Base-by-base conservation (phyloP, 2,888 invertebrate species). In the Tyria jacobaeae region DNA sequence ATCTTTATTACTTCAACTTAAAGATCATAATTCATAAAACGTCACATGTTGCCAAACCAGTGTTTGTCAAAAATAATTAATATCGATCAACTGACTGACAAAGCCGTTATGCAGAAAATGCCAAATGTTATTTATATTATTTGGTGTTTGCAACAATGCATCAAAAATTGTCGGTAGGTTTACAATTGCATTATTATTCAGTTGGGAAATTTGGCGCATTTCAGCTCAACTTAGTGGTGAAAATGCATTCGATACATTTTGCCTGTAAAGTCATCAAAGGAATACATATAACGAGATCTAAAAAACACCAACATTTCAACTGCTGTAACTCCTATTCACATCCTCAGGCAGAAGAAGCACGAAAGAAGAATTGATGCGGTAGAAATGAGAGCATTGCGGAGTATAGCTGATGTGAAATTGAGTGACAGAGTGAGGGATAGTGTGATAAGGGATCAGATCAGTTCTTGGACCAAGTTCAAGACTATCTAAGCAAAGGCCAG, bases 1-100 rank as follows among this genome's bases (percentile, higher is more conserved):
- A 35, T 17, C 34, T 21, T 34, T 35, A 51, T 35, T 24, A 1
- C 17, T 14, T 3, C 34, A 1, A 3, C 0, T 0, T 35, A 24
- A 51, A 35, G 51, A 12, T 7, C n/a, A n/a, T 21, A 21, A 7
- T 35, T 1, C 2, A 21, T 24, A 21, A 35, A 7, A 24, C 5
- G 9, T 51, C 21, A 3, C n/a, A 2, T 34, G 15, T n/a, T 17
- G 24, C 27, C 35, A 21, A n/a, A 3, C 10, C 55, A 55, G 60
- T 68, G 57, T 68, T 66, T 60, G 66, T 75, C 73, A 75, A 70
- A 74, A 34, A 80, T 79, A 83, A 84, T 85, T 83, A 85, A 84
- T 85, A 83, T 80, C 83, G 78, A 83, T 81, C 84, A 81, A 60
- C 58, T 70, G 81, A 60, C 58, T 70, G 81, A 78, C 79, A 80